Conservation (phyloP, 2,113 vertebrate species). For the human (Homo sapiens) region GRCh38 chr15:36300501-36301000, state of each 20-base stretch:
- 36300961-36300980: not conserved
- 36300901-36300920: not conserved
- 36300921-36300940: not conserved
- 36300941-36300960: not conserved
- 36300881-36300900: not conserved
- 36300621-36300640: not conserved
- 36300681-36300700: not conserved
- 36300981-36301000: conserved; percentile 1
- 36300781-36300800: not conserved
- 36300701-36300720: conserved; percentile 17
- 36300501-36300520: not conserved
- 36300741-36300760: not conserved
- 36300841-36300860: too few relatives aligned
- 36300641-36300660: not conserved
- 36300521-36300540: not conserved
- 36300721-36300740: not conserved
- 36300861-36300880: not conserved
- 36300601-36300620: not conserved
- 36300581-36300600: not conserved
- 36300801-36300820: not conserved
- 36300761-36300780: conserved; percentile 41
- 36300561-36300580: not conserved
- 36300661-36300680: not conserved
- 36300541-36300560: conserved; percentile 6
- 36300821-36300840: not conserved